A percentile compares a stretch with the other conserved stretches of the same genome.
Evolutionary conservation across 2,797 vertebrate species (phyloP).

Genomic region (Lagorchestes hirsutus): DNA sequence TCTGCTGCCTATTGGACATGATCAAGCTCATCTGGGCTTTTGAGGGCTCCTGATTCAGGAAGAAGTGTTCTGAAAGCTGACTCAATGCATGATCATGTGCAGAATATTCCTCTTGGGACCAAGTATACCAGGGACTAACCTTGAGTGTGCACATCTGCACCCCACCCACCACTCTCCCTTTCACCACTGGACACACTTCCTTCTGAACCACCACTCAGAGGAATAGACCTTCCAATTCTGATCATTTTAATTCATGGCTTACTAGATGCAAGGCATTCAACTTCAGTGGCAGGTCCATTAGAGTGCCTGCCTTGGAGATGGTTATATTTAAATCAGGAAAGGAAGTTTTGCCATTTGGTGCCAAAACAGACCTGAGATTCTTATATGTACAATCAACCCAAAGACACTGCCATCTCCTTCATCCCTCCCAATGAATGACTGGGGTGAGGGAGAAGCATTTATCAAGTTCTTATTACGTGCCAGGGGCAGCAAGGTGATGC

Average conservation of each 20-base stretch:
- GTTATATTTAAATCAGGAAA: background rate
- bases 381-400: background rate
- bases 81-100: background rate
- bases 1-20: background rate
- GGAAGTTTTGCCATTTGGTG: background rate
- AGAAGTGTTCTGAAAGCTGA: background rate
- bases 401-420: background rate
- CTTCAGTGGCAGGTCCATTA: background rate
- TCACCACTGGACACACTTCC: background rate
- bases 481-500: background rate
- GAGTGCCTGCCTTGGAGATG: background rate
- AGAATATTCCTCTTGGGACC: background rate
- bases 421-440: background rate
- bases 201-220: background rate
- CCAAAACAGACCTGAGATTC: background rate
- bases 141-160: background rate
- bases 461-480: background rate
- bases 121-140: background rate
- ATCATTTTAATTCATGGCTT: background rate
- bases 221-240: background rate
- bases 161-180: background rate
- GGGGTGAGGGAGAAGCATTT: background rate
- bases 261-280: background rate
- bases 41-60: background rate
- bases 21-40: conserved; percentile 2